Conservation (phyloP, 2,797 vertebrate species). For the Danio kyathit region DNA sequence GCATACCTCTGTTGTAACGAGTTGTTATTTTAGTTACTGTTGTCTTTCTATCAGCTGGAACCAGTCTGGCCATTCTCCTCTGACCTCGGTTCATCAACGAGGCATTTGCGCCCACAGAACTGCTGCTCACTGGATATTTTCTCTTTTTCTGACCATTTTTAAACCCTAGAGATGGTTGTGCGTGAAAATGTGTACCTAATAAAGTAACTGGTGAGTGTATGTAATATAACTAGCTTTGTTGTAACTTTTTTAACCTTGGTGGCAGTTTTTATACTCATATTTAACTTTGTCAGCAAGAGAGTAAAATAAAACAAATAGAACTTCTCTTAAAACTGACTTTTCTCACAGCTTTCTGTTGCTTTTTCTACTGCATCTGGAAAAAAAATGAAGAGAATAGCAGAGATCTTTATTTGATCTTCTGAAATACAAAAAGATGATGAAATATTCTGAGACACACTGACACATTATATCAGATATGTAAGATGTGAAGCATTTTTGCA, state of each 20-base stretch:
- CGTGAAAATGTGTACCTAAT: no score
- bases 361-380: background rate
- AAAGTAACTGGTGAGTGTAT: no score
- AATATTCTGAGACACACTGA: background rate
- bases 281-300: constrained; percentile 6
- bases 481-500: background rate
- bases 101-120: no score
- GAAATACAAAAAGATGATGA: constrained; percentile 8
- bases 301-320: background rate
- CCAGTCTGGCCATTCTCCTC: no score
- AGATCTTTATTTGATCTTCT: constrained; percentile 3
- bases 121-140: no score
- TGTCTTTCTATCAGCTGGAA: no score
- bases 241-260: background rate
- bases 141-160: no score
- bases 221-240: no score
- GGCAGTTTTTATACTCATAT: background rate
- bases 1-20: no score
- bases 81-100: no score
- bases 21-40: no score
- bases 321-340: background rate
- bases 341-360: background rate
- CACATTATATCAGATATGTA: background rate
- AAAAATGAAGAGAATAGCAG: background rate
- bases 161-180: no score